Evolutionary conservation across 2,797 vertebrate species (phyloP).

Genomic region (Macropus fuliginosus): DNA sequence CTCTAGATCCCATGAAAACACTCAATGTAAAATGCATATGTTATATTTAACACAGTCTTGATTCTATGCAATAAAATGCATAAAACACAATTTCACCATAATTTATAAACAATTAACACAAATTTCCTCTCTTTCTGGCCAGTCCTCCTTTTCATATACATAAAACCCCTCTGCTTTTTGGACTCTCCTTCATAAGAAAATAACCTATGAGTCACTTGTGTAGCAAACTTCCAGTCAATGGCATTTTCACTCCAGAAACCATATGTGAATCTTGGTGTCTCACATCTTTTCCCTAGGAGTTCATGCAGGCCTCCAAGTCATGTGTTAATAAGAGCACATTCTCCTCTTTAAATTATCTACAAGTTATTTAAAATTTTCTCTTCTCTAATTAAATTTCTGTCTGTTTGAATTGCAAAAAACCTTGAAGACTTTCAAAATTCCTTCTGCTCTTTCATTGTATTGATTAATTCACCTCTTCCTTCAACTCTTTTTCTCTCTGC

Average conservation of each 20-base stretch:
- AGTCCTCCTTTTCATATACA: neutral
- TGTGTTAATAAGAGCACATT: neutral
- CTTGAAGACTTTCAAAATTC: neutral
- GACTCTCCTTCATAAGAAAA: neutral
- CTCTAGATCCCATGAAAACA: neutral
- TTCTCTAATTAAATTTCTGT: neutral
- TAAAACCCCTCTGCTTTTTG: neutral
- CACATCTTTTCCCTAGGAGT: neutral
- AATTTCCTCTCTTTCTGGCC: neutral
- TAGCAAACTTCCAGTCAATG: neutral
- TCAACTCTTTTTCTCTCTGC: neutral
- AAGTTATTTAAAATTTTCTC: neutral
- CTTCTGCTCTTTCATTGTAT: neutral
- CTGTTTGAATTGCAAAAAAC: neutral
- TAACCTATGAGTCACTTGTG: neutral
- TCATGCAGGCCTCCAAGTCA: neutral
- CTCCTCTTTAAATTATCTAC: neutral
- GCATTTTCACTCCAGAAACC: neutral
- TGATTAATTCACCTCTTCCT: neutral
- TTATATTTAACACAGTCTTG: neutral
- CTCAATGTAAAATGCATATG: neutral
- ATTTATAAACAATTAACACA: neutral
- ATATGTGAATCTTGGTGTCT: neutral
- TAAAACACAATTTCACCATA: neutral
- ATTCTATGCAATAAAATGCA: neutral